These are phyloP conservation scores for Butastur rufipennis DNA, from an alignment of 2,113 vertebrate genomes.

Conservation along the genomic window DNA sequence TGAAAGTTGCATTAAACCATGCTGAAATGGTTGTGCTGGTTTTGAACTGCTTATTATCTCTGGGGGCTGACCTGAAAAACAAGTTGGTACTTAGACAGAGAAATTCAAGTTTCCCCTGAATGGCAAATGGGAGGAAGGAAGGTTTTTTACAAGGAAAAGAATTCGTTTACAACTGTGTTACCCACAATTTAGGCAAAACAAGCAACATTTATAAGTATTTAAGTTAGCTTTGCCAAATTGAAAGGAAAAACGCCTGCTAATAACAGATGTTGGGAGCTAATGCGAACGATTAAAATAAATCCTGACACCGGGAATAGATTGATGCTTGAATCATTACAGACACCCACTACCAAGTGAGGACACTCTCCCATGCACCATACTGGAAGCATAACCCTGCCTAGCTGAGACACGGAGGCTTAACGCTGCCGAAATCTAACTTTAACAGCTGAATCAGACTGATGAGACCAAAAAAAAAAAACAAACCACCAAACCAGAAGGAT, in stretches of 20 bases:
- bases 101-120: slow-evolving; percentile 34
- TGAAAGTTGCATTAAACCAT: background rate
- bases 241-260: background rate
- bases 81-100: slow-evolving; percentile 11
- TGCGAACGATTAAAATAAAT: background rate
- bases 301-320: background rate
- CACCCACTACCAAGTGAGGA: background rate
- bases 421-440: background rate
- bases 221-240: background rate
- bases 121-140: slow-evolving; percentile 9
- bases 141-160: slow-evolving; percentile 15
- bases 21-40: slow-evolving; percentile 44
- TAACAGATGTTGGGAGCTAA: background rate
- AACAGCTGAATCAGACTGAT: slow-evolving; percentile 18
- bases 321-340: background rate
- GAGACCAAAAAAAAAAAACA: background rate
- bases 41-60: slow-evolving; percentile 50
- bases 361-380: background rate
- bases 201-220: slow-evolving; percentile 28
- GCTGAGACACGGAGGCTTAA: background rate
- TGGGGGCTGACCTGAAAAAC: slow-evolving; percentile 51
- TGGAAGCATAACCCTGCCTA: background rate
- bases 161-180: background rate
- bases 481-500: slow-evolving; percentile 15
- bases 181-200: slow-evolving; percentile 23